These are phyloP conservation scores for Cynopterus brachyotis DNA, from an alignment of 2,113 vertebrate species.

Conservation along the genomic window DNA sequence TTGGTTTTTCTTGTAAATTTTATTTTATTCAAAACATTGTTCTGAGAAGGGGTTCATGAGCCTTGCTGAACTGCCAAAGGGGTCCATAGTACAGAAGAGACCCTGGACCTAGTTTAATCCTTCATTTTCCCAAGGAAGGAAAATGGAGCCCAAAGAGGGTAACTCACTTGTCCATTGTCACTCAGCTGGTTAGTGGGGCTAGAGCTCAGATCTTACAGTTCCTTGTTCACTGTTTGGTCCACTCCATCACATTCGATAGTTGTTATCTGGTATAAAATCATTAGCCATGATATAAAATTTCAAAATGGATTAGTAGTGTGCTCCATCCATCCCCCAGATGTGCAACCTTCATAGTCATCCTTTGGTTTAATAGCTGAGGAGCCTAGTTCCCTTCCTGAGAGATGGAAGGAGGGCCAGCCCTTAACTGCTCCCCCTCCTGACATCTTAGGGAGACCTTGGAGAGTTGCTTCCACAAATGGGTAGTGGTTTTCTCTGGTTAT, in stretches of 20 bases:
- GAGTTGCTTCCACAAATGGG: background rate
- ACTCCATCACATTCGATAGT: background rate
- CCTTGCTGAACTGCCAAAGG: background rate
- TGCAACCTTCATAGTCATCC: background rate
- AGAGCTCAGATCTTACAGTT: background rate
- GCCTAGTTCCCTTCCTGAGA: background rate
- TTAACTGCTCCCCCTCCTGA: background rate
- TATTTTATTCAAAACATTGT: background rate
- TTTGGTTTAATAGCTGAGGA: background rate
- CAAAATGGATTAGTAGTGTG: background rate
- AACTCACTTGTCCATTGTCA: background rate
- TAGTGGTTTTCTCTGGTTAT: background rate
- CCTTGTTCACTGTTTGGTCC: background rate
- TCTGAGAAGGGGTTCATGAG: background rate
- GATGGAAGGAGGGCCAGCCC: background rate
- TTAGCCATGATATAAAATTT: background rate
- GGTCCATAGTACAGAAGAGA: background rate
- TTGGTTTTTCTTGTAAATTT: constrained; percentile 6
- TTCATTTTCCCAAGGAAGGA: background rate
- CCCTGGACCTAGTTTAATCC: background rate
- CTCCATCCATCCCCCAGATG: background rate
- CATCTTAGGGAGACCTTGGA: background rate
- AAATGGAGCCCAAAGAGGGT: background rate
- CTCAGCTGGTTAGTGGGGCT: background rate
- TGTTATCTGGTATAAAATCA: background rate